These are phyloP conservation scores for Urocyon cinereoargenteus DNA, from an alignment of 2,797 vertebrate genomes.

Conservation along the genomic window DNA sequence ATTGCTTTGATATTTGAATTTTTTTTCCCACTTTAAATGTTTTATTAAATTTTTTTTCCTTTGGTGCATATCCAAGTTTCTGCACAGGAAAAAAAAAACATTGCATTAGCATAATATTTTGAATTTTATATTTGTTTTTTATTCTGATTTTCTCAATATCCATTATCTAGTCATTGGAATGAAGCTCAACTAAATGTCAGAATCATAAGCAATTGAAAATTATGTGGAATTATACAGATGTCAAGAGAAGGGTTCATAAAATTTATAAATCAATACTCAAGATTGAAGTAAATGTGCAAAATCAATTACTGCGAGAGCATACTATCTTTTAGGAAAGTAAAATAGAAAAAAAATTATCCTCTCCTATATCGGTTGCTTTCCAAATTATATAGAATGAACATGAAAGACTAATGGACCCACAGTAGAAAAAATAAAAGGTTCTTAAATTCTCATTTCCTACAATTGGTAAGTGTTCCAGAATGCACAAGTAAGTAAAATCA, in stretches of 20 bases:
- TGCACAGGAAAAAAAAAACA: background rate
- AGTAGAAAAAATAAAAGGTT: background rate
- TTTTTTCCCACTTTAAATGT: background rate
- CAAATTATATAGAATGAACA: slow-evolving; percentile 4
- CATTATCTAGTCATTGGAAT: slow-evolving; percentile 50
- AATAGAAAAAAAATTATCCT: background rate
- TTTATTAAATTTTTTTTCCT: background rate
- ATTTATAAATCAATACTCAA: slow-evolving; percentile 33
- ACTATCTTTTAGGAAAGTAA: slow-evolving; percentile 20
- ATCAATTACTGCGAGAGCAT: background rate
- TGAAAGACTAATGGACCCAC: background rate
- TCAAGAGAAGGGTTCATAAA: slow-evolving; percentile 36
- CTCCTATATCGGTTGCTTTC: background rate
- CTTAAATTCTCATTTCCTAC: slow-evolving; percentile 3
- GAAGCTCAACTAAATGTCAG: slow-evolving; percentile 18
- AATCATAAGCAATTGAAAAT: slow-evolving; percentile 33
- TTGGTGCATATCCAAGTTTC: background rate
- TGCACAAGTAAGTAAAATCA: background rate
- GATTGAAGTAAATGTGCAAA: slow-evolving; percentile 52
- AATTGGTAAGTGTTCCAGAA: background rate
- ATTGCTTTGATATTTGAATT: background rate
- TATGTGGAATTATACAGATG: slow-evolving; percentile 43
- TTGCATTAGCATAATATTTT: slow-evolving; percentile 33
- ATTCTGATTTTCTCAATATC: slow-evolving; percentile 4
- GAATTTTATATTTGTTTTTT: slow-evolving; percentile 8